Conservation (phyloP, 2,113 vertebrate species). For the Micronycteris hirsuta region DNA sequence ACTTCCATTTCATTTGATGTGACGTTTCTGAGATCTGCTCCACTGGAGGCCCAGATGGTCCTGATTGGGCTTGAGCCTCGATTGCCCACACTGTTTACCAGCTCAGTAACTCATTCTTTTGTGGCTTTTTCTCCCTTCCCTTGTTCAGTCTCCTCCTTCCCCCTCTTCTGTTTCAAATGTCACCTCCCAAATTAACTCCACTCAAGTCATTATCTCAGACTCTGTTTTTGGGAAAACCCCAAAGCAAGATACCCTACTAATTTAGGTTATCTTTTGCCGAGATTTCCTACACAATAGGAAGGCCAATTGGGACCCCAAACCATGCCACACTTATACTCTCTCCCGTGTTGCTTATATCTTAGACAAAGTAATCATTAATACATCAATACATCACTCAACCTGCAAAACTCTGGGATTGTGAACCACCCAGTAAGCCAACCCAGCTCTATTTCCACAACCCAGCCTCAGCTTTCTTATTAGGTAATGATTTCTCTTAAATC, state of each 20-base stretch:
- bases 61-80: neutral
- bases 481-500: neutral
- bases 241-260: neutral
- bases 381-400: neutral
- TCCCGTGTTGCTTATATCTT: neutral
- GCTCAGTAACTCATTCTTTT: neutral
- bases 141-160: neutral
- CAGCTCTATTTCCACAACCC: neutral
- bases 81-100: neutral
- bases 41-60: neutral
- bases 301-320: neutral
- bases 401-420: neutral
- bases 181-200: neutral
- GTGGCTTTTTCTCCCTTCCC: neutral
- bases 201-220: neutral
- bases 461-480: neutral
- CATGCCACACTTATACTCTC: neutral
- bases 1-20: neutral
- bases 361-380: neutral
- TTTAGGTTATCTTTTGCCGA: neutral
- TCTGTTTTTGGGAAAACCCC: neutral
- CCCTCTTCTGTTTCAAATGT: neutral
- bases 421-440: neutral
- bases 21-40: neutral
- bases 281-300: neutral